Percentiles rank a stretch among this genome's conserved stretches.
These are phyloP conservation scores for Pagetopsis macropterus DNA, from an alignment of 2,797 vertebrate genomes.

Conservation along the genomic window DNA sequence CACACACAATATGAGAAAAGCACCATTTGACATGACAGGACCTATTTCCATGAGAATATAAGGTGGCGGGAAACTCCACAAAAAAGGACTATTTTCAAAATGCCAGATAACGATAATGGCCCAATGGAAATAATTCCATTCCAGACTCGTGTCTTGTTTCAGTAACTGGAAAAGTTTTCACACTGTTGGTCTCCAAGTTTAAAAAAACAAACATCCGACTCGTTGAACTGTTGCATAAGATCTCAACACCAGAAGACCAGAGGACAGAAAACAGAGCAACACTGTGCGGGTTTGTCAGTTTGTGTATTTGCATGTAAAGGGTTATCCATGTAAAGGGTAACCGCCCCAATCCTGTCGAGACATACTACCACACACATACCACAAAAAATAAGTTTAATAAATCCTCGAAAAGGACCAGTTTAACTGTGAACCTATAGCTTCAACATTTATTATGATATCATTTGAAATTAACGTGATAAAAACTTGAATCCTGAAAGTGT, in stretches of 20 bases:
- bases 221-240: slow-evolving; percentile 44
- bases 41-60: slow-evolving; percentile 18
- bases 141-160: slow-evolving; percentile 20
- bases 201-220: slow-evolving; percentile 52
- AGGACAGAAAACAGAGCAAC: slow-evolving; percentile 37
- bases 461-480: no score
- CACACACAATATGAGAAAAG: no score
- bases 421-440: no score
- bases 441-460: no score
- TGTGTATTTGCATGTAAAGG: not conserved
- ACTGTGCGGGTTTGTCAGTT: slow-evolving; percentile 16
- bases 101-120: not conserved
- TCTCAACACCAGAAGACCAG: slow-evolving; percentile 31
- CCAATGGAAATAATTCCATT: not conserved
- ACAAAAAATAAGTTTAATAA: no score
- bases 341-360: not conserved
- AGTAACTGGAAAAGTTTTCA: slow-evolving; percentile 37
- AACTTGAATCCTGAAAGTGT: no score
- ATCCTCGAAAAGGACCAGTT: not conserved
- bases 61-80: not conserved
- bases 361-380: no score
- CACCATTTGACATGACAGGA: no score
- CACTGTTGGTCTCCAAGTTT: slow-evolving; percentile 25
- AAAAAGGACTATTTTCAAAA: not conserved
- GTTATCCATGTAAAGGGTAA: not conserved